Conservation (phyloP, 2,797 vertebrate species). For the Pseudotriccus pelzelni region DNA sequence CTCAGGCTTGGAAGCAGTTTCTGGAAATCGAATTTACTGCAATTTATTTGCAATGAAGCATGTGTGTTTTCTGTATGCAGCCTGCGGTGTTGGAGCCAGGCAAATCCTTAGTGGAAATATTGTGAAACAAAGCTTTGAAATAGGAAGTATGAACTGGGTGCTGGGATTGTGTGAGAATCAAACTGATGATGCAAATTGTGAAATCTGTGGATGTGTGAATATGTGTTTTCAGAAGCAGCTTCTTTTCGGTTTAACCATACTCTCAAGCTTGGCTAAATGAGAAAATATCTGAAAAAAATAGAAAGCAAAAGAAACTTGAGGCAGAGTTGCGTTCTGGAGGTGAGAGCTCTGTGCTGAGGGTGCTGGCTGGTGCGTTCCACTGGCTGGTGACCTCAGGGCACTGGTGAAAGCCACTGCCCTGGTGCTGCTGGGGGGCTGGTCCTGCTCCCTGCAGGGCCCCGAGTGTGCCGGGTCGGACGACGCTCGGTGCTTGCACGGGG, state of each 20-base stretch:
- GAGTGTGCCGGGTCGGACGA: accelerated
- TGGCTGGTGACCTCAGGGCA: neutral
- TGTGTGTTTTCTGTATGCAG: neutral
- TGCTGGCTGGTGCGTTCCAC: accelerated
- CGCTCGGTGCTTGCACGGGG: accelerated
- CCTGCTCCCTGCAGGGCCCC: accelerated
- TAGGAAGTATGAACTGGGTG: neutral
- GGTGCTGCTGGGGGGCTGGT: accelerated
- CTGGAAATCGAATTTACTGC: neutral
- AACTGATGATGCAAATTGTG: neutral
- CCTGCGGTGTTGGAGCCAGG: neutral
- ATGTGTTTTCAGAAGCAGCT: neutral
- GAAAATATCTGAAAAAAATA: neutral
- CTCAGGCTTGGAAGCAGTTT: neutral
- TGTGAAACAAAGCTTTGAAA: slow-evolving; percentile 31
- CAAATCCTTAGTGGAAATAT: neutral
- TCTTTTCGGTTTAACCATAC: neutral
- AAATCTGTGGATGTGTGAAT: neutral
- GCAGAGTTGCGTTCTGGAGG: neutral
- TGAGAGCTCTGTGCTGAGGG: neutral
- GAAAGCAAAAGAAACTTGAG: neutral
- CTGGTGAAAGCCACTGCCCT: accelerated
- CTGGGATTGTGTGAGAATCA: slow-evolving; percentile 27
- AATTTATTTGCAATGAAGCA: neutral
- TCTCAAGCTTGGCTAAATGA: neutral